Conservation (phyloP, 2,888 invertebrate species). For the Catocala nupta region DNA sequence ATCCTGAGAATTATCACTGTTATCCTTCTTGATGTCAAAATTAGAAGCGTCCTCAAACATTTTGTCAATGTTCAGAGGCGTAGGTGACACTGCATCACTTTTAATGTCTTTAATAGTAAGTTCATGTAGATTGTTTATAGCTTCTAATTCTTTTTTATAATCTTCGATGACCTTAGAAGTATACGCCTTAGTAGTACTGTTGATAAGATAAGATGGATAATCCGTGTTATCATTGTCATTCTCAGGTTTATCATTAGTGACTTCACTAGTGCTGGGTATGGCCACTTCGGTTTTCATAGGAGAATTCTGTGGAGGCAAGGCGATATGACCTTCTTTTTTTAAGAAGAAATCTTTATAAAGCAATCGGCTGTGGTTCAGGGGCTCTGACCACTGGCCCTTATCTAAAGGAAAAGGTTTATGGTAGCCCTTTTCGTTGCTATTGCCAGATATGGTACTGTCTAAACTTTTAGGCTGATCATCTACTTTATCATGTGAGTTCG, state of each 20-base stretch:
- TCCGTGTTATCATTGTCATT: constrained; percentile 63
- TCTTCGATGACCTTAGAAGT: constrained; percentile 85
- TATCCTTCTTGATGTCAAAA: constrained; percentile 60
- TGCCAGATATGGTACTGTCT: constrained; percentile 65
- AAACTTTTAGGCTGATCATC: constrained; percentile 76
- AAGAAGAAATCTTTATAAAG: constrained; percentile 82
- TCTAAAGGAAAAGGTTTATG: constrained; percentile 62
- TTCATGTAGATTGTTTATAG: constrained; percentile 82
- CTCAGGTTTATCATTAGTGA: constrained; percentile 48
- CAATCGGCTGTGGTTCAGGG: constrained; percentile 80
- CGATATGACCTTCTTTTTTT: constrained; percentile 76
- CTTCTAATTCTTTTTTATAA: constrained; percentile 83
- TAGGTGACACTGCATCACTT: constrained; percentile 78
- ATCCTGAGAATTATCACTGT: constrained; percentile 54
- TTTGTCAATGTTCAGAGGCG: constrained; percentile 78
- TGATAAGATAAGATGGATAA: constrained; percentile 80
- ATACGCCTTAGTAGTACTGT: constrained; percentile 82
- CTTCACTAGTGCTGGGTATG: constrained; percentile 57
- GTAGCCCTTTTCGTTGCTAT: constrained; percentile 67
- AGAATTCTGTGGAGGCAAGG: constrained; percentile 76
- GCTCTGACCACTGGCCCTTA: constrained; percentile 68
- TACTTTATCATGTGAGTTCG: constrained; percentile 60
- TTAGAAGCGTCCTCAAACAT: constrained; percentile 75
- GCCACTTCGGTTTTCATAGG: constrained; percentile 62
- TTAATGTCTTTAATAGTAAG: constrained; percentile 83